A percentile compares a stretch with the other conserved stretches of the same genome.
These are phyloP conservation scores for Tetragonula clypearis DNA, from an alignment of 1,140 invertebrate genomes.

Conservation along the genomic window DNA sequence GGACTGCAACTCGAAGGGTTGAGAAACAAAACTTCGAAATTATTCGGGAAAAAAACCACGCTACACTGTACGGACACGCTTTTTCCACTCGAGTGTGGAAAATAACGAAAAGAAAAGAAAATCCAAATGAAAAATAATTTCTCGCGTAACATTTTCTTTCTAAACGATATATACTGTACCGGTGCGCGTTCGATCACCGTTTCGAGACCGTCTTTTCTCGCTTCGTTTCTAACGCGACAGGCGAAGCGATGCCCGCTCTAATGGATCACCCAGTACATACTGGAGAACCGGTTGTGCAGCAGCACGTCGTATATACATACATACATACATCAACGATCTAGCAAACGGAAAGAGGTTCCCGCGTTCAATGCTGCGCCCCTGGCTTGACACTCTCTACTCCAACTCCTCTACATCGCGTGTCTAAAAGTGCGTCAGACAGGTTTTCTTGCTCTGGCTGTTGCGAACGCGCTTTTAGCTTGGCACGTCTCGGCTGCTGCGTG, in stretches of 20 bases:
- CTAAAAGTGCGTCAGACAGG: conserved; percentile 42
- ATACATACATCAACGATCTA: not conserved
- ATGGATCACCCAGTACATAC: not conserved
- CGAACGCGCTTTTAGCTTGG: conserved; percentile 57
- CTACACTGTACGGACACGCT: too few relatives aligned
- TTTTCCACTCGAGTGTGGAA: too few relatives aligned
- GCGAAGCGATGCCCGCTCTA: too few relatives aligned
- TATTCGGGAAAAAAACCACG: too few relatives aligned
- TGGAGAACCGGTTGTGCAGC: not conserved
- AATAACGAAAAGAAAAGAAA: not conserved
- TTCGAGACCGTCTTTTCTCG: not conserved
- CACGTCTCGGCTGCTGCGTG: conserved; percentile 56
- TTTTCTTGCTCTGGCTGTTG: conserved; percentile 39
- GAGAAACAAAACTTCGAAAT: too few relatives aligned
- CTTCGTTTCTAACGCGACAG: not conserved
- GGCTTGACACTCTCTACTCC: not conserved
- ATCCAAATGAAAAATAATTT: not conserved
- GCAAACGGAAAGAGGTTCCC: conserved; percentile 11
- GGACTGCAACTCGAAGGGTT: too few relatives aligned
- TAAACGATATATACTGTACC: not conserved
- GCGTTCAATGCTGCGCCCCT: conserved; percentile 31
- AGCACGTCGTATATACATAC: too few relatives aligned
- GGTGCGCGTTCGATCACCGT: not conserved
- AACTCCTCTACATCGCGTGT: too few relatives aligned
- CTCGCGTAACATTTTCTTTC: not conserved